Evolutionary conservation across 2,113 vertebrate genomes (phyloP).

Genomic region (Rhinolophus ferrumequinum): DNA sequence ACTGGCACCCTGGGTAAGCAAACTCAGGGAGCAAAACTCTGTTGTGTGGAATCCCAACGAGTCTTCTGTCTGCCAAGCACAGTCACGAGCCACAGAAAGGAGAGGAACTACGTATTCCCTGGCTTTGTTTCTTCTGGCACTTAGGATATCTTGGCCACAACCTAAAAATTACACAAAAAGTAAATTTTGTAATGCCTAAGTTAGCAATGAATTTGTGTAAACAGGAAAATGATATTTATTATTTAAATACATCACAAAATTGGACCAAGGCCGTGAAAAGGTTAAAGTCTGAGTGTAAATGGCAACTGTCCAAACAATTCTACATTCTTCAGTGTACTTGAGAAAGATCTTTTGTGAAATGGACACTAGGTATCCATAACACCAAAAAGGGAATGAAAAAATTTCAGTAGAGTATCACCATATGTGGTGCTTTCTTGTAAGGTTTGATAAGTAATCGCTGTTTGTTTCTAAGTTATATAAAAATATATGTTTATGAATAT

Average conservation of each 20-base stretch:
- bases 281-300: conserved; percentile 26
- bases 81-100: background rate
- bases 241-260: conserved; percentile 48
- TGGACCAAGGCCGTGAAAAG: background rate
- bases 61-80: background rate
- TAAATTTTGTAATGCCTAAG: background rate
- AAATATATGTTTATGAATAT: background rate
- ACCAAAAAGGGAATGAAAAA: background rate
- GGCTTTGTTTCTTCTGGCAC: conserved; percentile 12
- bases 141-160: background rate
- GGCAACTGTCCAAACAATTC: background rate
- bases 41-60: background rate
- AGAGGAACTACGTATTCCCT: background rate
- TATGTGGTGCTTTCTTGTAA: background rate
- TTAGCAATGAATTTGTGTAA: conserved; percentile 25
- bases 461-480: background rate
- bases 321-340: background rate
- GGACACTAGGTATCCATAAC: background rate
- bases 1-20: background rate
- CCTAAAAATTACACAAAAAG: conserved; percentile 40
- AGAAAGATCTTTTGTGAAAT: conserved; percentile 39
- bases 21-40: background rate
- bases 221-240: background rate
- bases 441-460: background rate
- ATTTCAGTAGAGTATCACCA: background rate